Conservation (phyloP, 1,140 invertebrate species). For the Antheraea mylitta region DNA sequence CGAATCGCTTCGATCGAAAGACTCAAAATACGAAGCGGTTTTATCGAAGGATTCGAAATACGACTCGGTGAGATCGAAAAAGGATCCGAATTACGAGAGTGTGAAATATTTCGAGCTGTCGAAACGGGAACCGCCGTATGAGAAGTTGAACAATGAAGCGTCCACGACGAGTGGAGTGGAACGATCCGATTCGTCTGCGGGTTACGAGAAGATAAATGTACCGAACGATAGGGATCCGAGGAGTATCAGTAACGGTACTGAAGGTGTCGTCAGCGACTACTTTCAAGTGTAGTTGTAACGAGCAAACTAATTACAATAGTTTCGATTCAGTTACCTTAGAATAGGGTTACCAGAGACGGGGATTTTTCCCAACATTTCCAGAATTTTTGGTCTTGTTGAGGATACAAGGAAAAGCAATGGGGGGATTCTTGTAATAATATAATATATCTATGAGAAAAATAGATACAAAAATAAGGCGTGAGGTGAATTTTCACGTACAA, state of each 20-base stretch:
- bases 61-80: constrained; percentile 68
- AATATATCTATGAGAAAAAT: too few species aligned
- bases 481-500: too few species aligned
- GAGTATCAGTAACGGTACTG: constrained; percentile 64
- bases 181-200: constrained; percentile 68
- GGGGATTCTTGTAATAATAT: too few species aligned
- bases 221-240: constrained; percentile 51
- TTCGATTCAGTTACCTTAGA: too few species aligned
- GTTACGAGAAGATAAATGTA: constrained; percentile 76
- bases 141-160: constrained; percentile 69
- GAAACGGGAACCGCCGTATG: constrained; percentile 76
- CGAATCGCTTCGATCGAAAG: constrained; percentile 69
- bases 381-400: too few species aligned
- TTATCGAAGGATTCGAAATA: constrained; percentile 75
- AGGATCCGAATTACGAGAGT: constrained; percentile 79
- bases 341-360: too few species aligned
- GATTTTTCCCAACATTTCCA: too few species aligned
- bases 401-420: too few species aligned
- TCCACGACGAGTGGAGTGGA: constrained; percentile 43
- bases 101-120: constrained; percentile 79
- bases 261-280: constrained; percentile 73
- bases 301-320: too few species aligned
- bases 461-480: too few species aligned
- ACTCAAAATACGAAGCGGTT: constrained; percentile 86
- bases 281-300: constrained; percentile 66